These are phyloP conservation scores for Nothura maculosa DNA, from an alignment of 2,797 vertebrate species.

Conservation along the genomic window DNA sequence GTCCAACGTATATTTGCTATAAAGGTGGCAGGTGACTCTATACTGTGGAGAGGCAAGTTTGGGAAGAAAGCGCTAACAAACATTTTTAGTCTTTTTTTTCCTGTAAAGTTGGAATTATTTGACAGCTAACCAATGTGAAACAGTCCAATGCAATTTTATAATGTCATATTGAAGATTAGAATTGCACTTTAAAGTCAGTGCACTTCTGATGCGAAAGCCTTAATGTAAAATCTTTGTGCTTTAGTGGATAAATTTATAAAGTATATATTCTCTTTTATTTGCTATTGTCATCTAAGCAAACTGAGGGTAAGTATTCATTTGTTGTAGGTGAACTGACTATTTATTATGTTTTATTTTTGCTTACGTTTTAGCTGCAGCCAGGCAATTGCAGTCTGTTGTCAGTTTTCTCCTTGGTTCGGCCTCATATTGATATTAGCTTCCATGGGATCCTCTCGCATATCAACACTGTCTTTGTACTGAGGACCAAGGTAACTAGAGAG, in stretches of 20 bases:
- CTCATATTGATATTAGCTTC: slow-evolving; percentile 98
- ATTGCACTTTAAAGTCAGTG: neutral
- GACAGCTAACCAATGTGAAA: neutral
- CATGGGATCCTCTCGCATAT: slow-evolving; percentile 99
- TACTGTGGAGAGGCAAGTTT: neutral
- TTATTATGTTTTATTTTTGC: neutral
- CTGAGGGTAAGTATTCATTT: neutral
- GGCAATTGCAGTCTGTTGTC: slow-evolving; percentile 94
- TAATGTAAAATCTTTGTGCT: neutral
- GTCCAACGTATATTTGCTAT: neutral
- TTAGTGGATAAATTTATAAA: neutral
- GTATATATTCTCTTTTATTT: neutral
- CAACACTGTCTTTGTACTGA: slow-evolving; percentile 97
- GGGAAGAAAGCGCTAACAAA: neutral
- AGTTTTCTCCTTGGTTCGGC: slow-evolving; percentile 96
- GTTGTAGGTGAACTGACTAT: neutral
- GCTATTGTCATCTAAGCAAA: neutral
- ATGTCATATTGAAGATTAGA: neutral
- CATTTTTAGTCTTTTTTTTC: neutral
- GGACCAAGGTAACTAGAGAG: slow-evolving; percentile 92
- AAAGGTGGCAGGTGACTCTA: neutral
- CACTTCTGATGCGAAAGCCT: neutral
- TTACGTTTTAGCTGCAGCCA: slow-evolving; percentile 89
- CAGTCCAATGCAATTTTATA: neutral
- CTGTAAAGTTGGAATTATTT: neutral